A percentile compares a stretch with the other conserved stretches of the same genome.
phyloP scores from a whole-genome alignment of 2,113 vertebrate species.

The Lophura nycthemera region DNA sequence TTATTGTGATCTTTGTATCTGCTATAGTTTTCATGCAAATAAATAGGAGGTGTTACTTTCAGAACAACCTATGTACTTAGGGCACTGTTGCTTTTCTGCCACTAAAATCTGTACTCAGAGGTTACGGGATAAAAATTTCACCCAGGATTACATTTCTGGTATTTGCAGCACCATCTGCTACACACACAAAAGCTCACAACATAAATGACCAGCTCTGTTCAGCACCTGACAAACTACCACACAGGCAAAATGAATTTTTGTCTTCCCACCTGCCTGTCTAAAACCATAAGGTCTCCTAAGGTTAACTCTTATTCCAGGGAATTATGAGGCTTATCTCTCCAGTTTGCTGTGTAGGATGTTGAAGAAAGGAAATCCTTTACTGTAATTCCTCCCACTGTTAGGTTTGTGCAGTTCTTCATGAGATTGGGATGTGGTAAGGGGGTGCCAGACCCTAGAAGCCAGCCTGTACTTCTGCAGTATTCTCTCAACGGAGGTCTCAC shows the following conservation, averaged over 20 bases:
- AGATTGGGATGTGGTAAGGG: slow-evolving; percentile 95
- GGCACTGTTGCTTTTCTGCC: not conserved
- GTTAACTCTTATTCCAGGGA: not conserved
- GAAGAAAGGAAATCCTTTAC: not conserved
- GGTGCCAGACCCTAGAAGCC: slow-evolving; percentile 93
- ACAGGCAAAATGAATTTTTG: not conserved
- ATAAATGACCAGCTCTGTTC: slow-evolving; percentile 21
- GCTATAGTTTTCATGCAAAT: too few relatives aligned
- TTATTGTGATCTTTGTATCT: too few relatives aligned
- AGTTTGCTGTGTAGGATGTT: not conserved
- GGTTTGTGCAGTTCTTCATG: slow-evolving; percentile 99
- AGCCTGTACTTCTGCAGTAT: slow-evolving; percentile 94
- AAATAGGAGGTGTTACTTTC: too few relatives aligned
- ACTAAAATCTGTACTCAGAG: slow-evolving; percentile 11
- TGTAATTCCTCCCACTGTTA: slow-evolving; percentile 63
- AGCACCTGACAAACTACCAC: not conserved
- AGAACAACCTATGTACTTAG: not conserved
- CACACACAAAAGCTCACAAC: slow-evolving; percentile 27
- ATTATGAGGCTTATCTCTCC: not conserved
- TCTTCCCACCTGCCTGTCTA: not conserved
- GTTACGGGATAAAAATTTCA: slow-evolving; percentile 49
- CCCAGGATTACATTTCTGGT: slow-evolving; percentile 27
- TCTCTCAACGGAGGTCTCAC: slow-evolving; percentile 92
- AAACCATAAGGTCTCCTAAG: not conserved
- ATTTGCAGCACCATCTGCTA: slow-evolving; percentile 41